Conservation (phyloP, 1,140 invertebrate genomes). For the Drosophila willistoni region DNA sequence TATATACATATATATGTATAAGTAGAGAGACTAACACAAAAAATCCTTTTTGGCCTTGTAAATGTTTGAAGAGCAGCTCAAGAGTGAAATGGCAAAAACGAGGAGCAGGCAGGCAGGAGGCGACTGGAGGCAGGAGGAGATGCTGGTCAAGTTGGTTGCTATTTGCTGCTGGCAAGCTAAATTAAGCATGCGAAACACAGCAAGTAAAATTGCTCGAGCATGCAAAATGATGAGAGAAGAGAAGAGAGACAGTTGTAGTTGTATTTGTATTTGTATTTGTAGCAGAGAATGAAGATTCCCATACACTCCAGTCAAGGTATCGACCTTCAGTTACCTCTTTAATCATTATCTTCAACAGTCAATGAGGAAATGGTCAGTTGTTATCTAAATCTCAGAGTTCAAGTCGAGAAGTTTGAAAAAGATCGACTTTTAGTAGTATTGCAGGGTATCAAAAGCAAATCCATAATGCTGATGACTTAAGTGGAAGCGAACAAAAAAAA, state of each 20-base stretch:
- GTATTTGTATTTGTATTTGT: not conserved
- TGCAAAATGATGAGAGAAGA: constrained; percentile 52
- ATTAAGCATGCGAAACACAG: constrained; percentile 73
- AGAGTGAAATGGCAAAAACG: not conserved
- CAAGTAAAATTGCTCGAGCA: constrained; percentile 56
- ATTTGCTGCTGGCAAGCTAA: constrained; percentile 28
- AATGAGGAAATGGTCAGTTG: too few species aligned
- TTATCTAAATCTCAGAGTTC: too few species aligned
- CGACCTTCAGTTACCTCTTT: not conserved
- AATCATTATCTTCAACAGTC: too few species aligned
- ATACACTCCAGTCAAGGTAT: not conserved
- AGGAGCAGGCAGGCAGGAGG: not conserved
- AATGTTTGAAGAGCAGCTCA: constrained; percentile 35
- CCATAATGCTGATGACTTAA: constrained; percentile 71
- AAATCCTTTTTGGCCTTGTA: constrained; percentile 46
- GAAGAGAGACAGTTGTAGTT: not conserved
- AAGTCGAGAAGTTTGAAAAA: too few species aligned
- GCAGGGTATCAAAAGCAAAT: constrained; percentile 18
- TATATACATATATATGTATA: not conserved
- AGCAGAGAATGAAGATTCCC: not conserved
- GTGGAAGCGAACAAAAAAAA: constrained; percentile 45
- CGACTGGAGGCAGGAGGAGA: not conserved
- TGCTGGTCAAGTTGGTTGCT: constrained; percentile 16
- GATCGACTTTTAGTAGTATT: not conserved
- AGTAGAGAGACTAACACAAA: constrained; percentile 9